Evolutionary conservation across 1,140 invertebrate species (phyloP).

Genomic region (Ylistrum balloti): DNA sequence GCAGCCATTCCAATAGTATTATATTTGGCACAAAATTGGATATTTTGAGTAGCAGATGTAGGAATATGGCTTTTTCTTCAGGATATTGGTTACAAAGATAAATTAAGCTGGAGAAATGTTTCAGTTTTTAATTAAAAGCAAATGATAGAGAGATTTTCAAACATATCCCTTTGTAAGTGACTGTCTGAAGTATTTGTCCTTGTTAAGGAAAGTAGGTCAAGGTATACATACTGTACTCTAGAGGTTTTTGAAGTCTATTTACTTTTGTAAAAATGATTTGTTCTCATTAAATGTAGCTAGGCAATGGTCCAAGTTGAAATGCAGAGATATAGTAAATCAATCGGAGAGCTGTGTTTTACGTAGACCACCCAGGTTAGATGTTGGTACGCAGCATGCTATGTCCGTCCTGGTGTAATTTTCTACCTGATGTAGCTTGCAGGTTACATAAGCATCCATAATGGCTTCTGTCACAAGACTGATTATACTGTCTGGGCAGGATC

Average conservation of each 20-base stretch:
- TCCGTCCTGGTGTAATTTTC: neutral
- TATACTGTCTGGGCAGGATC: neutral
- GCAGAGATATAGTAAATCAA: conserved; percentile 7
- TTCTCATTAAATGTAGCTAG: conserved; percentile 8
- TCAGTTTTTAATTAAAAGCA: neutral
- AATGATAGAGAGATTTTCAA: neutral
- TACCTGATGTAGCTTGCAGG: neutral
- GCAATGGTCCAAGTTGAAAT: conserved; percentile 18
- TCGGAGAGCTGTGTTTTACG: neutral
- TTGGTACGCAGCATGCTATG: neutral
- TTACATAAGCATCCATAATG: neutral
- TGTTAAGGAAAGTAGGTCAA: conserved; percentile 7
- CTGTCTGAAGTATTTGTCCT: neutral
- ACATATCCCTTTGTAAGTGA: neutral
- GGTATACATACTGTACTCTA: neutral
- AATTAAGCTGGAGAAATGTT: neutral
- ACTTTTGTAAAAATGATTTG: neutral
- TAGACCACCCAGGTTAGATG: neutral
- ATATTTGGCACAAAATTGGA: neutral
- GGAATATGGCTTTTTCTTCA: neutral
- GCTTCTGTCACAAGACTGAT: neutral
- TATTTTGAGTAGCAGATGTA: neutral
- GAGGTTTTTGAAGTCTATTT: neutral
- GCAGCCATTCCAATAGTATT: neutral
- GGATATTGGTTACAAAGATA: neutral